A percentile compares a stretch with the other conserved stretches of the same genome.
These are phyloP conservation scores for Linnaemya vulpina DNA, from an alignment of 2,888 invertebrate species.

Conservation along the genomic window DNA sequence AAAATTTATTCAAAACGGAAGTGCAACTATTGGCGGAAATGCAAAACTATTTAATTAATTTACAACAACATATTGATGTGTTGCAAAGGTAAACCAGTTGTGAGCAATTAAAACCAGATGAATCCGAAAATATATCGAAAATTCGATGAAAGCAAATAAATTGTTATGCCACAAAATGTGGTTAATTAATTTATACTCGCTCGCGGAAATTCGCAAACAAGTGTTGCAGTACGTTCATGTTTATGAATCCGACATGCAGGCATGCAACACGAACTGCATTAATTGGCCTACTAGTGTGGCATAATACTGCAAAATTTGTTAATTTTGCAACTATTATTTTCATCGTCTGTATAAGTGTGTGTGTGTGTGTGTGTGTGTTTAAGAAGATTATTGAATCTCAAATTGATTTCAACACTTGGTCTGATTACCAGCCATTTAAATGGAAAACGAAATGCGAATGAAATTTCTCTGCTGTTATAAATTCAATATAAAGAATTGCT, in stretches of 20 bases:
- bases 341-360: neutral
- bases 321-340: constrained; percentile 1
- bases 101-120: neutral
- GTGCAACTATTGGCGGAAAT: constrained; percentile 76
- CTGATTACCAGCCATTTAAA: neutral
- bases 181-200: constrained; percentile 22
- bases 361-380: constrained; percentile 20
- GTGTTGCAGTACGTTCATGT: neutral
- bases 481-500: too few relatives aligned
- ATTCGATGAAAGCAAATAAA: neutral
- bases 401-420: neutral
- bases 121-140: neutral
- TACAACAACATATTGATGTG: constrained; percentile 76
- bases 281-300: neutral
- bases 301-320: neutral
- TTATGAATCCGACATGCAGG: neutral
- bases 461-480: neutral
- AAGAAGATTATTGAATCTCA: neutral
- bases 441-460: neutral
- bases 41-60: constrained; percentile 77
- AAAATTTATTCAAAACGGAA: constrained; percentile 78
- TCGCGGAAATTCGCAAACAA: constrained; percentile 9
- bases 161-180: constrained; percentile 8
- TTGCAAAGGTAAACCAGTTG: constrained; percentile 75
- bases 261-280: constrained; percentile 20